These are phyloP conservation scores for Aphis gossypii DNA, from an alignment of 1,140 invertebrate species.

Conservation along the genomic window DNA sequence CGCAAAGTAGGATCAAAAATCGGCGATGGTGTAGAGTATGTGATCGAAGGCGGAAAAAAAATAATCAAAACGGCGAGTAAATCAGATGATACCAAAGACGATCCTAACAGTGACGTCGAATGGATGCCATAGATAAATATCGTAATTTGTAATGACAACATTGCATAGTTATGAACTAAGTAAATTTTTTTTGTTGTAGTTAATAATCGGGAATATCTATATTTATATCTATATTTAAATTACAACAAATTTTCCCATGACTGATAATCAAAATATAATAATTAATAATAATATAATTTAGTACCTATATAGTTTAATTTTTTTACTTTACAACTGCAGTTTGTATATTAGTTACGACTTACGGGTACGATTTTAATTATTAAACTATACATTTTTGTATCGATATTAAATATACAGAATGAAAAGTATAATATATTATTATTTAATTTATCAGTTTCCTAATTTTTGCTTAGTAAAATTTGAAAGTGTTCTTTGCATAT, in stretches of 20 bases:
- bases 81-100: not conserved
- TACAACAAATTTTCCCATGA: not conserved
- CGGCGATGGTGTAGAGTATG: slow-evolving; percentile 71
- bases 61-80: slow-evolving; percentile 67
- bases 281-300: not conserved
- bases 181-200: not conserved
- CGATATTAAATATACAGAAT: not conserved
- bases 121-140: slow-evolving; percentile 20
- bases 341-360: not conserved
- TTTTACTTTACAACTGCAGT: not conserved
- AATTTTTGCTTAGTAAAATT: not conserved
- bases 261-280: not conserved
- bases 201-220: not conserved
- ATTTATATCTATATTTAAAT: not conserved
- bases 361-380: not conserved
- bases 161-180: not conserved
- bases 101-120: not conserved
- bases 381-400: not conserved
- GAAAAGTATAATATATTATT: not conserved
- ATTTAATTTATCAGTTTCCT: not conserved
- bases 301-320: not conserved
- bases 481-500: not conserved
- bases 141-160: not conserved
- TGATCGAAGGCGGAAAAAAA: slow-evolving; percentile 67
- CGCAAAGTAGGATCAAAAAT: slow-evolving; percentile 75